phyloP scores from a whole-genome alignment of 1,140 invertebrate genomes.

The Drosophila prosaltans region DNA sequence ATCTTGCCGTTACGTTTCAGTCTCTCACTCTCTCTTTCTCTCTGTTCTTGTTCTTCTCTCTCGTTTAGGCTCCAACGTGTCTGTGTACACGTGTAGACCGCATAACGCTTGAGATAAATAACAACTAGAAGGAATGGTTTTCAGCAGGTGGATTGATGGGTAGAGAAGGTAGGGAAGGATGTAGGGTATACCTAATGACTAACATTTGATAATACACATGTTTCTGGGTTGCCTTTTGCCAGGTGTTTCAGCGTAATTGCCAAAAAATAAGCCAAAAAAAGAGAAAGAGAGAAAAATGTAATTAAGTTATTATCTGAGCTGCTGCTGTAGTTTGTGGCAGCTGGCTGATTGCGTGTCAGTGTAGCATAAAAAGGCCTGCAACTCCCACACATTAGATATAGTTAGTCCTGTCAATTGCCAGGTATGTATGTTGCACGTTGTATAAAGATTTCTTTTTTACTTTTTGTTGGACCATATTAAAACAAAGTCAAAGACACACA shows the following conservation, averaged over 20 bases:
- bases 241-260: slow-evolving; percentile 70
- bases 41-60: no score
- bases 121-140: slow-evolving; percentile 28
- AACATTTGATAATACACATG: slow-evolving; percentile 79
- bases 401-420: slow-evolving; percentile 50
- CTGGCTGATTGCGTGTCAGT: slow-evolving; percentile 72
- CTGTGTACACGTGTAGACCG: slow-evolving; percentile 65
- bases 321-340: slow-evolving; percentile 59
- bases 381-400: not conserved
- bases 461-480: not conserved
- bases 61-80: slow-evolving; percentile 14
- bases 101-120: slow-evolving; percentile 70
- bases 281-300: slow-evolving; percentile 56
- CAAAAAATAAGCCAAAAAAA: slow-evolving; percentile 49
- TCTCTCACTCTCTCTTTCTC: slow-evolving; percentile 21
- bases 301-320: slow-evolving; percentile 78
- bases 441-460: slow-evolving; percentile 33
- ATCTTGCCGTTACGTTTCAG: not conserved
- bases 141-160: not conserved
- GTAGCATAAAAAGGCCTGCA: slow-evolving; percentile 34
- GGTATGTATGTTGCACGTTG: slow-evolving; percentile 35
- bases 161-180: not conserved
- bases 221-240: slow-evolving; percentile 47
- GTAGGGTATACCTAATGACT: slow-evolving; percentile 59
- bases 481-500: not conserved